Evolutionary conservation across 2,797 vertebrate species (phyloP).

Genomic region (Coracias cyanogaster): DNA sequence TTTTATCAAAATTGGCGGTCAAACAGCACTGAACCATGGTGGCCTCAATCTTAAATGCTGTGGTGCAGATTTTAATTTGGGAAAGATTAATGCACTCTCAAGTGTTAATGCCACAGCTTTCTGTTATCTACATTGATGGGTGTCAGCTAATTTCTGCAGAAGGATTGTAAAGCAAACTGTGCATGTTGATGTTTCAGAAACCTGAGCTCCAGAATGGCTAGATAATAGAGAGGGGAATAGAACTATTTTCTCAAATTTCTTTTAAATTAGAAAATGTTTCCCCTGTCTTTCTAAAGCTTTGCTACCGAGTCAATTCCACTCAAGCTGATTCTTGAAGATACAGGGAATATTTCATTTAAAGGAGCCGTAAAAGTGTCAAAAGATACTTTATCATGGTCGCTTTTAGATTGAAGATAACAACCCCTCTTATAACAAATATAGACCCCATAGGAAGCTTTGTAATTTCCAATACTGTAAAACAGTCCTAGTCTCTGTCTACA

Average conservation of each 20-base stretch:
- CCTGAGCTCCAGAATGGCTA: conserved; percentile 74
- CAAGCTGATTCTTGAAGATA: conserved; percentile 72
- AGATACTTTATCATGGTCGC: conserved; percentile 74
- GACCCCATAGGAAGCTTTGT: conserved; percentile 26
- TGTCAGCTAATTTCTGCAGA: conserved; percentile 89
- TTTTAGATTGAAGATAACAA: conserved; percentile 71
- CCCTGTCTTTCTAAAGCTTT: conserved; percentile 71
- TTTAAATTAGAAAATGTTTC: conserved; percentile 87
- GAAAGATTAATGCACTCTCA: conserved; percentile 95
- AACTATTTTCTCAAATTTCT: conserved; percentile 88
- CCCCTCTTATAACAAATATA: conserved; percentile 61
- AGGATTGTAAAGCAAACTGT: conserved; percentile 80
- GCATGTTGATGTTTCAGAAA: conserved; percentile 80
- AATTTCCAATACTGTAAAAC: neutral
- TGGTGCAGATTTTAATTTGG: conserved; percentile 97
- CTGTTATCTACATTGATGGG: conserved; percentile 89
- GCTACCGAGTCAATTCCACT: conserved; percentile 71
- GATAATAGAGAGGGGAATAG: conserved; percentile 80
- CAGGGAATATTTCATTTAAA: conserved; percentile 81
- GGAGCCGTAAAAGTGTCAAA: conserved; percentile 75
- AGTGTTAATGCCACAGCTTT: conserved; percentile 87
- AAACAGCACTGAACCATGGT: conserved; percentile 85
- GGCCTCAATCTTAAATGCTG: conserved; percentile 93
- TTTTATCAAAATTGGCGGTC: conserved; percentile 98
- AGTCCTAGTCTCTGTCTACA: neutral